Evolutionary conservation across 1,140 invertebrate species (phyloP).

Genomic region (Drosophila setifemur): DNA sequence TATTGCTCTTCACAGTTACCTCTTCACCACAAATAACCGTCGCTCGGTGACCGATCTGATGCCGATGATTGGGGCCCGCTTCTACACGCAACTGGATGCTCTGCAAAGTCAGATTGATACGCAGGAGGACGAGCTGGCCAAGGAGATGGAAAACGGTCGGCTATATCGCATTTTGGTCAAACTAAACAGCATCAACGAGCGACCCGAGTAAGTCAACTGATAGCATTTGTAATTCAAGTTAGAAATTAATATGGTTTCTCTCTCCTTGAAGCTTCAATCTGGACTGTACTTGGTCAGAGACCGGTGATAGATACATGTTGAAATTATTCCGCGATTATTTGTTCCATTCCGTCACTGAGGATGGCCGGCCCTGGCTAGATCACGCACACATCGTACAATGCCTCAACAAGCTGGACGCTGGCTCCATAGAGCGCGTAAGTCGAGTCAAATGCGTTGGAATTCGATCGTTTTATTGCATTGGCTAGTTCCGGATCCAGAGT

Average conservation of each 20-base stretch:
- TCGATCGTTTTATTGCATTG: no score
- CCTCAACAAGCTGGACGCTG: conserved; percentile 96
- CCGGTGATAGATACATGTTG: conserved; percentile 98
- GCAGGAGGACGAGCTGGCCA: conserved; percentile 94
- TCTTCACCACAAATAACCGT: conserved; percentile 87
- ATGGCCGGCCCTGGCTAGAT: conserved; percentile 97
- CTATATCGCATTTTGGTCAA: conserved; percentile 95
- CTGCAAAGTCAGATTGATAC: conserved; percentile 93
- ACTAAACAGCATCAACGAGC: conserved; percentile 94
- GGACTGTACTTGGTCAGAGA: conserved; percentile 97
- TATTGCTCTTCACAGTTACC: conserved; percentile 85
- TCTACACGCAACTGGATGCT: conserved; percentile 97
- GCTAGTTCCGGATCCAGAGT: no score
- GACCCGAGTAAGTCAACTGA: conserved; percentile 89
- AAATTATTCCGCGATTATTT: conserved; percentile 99
- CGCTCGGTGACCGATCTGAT: conserved; percentile 97
- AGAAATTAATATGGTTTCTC: neutral
- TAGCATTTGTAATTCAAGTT: neutral
- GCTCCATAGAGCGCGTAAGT: conserved; percentile 92
- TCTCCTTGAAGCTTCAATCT: conserved; percentile 88
- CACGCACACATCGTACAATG: conserved; percentile 96
- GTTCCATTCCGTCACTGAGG: conserved; percentile 96
- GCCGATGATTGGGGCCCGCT: conserved; percentile 99
- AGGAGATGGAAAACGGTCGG: conserved; percentile 97
- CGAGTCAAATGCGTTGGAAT: neutral